Evolutionary conservation across 2,888 invertebrate genomes (phyloP).

Genomic region (Cyclophora albipunctata): DNA sequence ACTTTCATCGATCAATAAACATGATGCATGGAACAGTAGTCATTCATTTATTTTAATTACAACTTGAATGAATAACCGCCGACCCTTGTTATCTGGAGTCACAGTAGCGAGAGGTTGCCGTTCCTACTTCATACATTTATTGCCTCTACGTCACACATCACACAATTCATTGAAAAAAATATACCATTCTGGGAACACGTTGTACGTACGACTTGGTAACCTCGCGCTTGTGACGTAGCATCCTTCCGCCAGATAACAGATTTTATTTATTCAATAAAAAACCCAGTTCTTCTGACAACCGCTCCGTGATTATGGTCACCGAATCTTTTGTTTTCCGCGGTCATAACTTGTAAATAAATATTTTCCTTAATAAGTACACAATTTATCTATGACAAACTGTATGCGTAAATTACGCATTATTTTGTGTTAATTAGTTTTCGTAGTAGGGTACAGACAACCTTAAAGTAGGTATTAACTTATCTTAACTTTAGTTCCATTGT

Average conservation of each 20-base stretch:
- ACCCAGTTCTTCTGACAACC: neutral
- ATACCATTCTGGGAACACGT: constrained; percentile 3
- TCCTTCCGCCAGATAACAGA: constrained; percentile 9
- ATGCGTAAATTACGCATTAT: too few species aligned
- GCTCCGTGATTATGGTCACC: neutral
- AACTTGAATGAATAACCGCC: constrained; percentile 49
- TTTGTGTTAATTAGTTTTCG: too few species aligned
- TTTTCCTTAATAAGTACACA: too few species aligned
- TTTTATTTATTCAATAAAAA: too few species aligned
- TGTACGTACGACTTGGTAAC: too few species aligned
- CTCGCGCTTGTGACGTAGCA: constrained; percentile 5
- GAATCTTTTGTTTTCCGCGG: neutral
- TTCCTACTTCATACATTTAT: constrained; percentile 26
- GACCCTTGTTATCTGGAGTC: constrained; percentile 49
- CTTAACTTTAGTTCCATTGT: too few species aligned
- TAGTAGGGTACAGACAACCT: too few species aligned
- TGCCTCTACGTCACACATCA: constrained; percentile 1
- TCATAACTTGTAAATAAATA: too few species aligned
- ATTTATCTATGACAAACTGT: too few species aligned
- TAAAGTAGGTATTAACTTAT: too few species aligned
- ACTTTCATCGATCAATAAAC: neutral
- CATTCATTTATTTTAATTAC: constrained; percentile 55
- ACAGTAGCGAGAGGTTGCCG: constrained; percentile 26
- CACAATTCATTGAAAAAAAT: constrained; percentile 6
- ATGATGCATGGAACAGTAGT: constrained; percentile 4